A percentile compares a stretch with the other conserved stretches of the same genome.
These are phyloP conservation scores for Volucella inflata DNA, from an alignment of 2,888 invertebrate species.

Conservation along the genomic window DNA sequence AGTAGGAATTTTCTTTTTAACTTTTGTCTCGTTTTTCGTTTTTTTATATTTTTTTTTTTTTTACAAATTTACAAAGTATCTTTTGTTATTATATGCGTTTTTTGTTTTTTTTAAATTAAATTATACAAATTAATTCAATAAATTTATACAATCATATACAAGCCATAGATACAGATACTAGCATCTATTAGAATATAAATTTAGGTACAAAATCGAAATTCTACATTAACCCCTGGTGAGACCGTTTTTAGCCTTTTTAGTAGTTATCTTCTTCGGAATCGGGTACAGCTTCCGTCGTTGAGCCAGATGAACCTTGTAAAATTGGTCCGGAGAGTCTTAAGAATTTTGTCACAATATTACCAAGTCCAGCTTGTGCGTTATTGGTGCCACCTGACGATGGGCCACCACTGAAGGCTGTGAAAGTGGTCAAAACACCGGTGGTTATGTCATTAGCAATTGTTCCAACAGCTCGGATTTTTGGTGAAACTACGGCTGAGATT, in stretches of 20 bases:
- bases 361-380: conserved; percentile 81
- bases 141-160: conserved; percentile 41
- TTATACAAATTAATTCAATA: conserved; percentile 54
- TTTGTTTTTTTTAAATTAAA: conserved; percentile 41
- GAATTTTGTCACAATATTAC: conserved; percentile 83
- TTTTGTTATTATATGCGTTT: not conserved
- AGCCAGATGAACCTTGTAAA: conserved; percentile 83
- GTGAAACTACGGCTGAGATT: conserved; percentile 88
- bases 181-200: conserved; percentile 53
- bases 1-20: conserved; percentile 11
- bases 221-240: conserved; percentile 26
- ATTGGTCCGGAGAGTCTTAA: conserved; percentile 83
- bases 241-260: conserved; percentile 77
- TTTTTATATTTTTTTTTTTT: conserved; percentile 35
- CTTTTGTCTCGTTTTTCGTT: conserved; percentile 26
- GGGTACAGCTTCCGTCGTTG: conserved; percentile 80
- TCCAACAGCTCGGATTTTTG: conserved; percentile 88
- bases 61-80: conserved; percentile 59
- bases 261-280: conserved; percentile 83
- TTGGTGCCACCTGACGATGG: conserved; percentile 84
- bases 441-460: conserved; percentile 87
- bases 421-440: conserved; percentile 85
- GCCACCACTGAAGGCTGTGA: conserved; percentile 85
- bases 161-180: conserved; percentile 16
- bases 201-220: conserved; percentile 73